A percentile compares a stretch with the other conserved stretches of the same genome.
These are phyloP conservation scores for Perca flavescens DNA, from an alignment of 2,113 vertebrate species.

Conservation along the genomic window DNA sequence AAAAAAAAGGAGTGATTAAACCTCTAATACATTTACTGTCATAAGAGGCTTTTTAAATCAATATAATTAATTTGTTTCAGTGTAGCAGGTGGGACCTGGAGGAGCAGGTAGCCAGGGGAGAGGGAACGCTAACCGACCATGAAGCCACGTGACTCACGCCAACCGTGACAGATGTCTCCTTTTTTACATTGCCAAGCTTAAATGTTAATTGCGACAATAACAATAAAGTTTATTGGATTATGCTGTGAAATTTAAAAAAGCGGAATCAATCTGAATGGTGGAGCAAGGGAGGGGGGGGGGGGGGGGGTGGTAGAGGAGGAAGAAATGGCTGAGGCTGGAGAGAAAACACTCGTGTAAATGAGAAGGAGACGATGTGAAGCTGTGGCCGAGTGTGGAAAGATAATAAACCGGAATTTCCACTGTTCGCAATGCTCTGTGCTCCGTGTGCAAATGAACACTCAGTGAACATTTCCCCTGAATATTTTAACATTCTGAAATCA, in stretches of 20 bases:
- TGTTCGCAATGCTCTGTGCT: conserved; percentile 21
- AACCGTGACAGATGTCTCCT: conserved; percentile 71
- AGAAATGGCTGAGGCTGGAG: conserved; percentile 7
- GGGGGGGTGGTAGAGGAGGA: background rate
- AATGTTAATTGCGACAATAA: conserved; percentile 79
- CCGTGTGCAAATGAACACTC: conserved; percentile 57
- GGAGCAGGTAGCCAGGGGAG: conserved; percentile 49
- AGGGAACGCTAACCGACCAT: conserved; percentile 34
- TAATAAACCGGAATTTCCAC: conserved; percentile 47
- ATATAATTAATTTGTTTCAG: conserved; percentile 70
- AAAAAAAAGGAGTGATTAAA: conserved; percentile 54
- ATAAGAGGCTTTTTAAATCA: conserved; percentile 71
- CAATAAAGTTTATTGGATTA: conserved; percentile 81
- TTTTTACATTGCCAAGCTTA: conserved; percentile 67
- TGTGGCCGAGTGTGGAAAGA: conserved; percentile 35
- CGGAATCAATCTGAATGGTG: conserved; percentile 64
- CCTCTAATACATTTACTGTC: conserved; percentile 65
- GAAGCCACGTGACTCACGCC: conserved; percentile 61
- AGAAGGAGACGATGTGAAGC: conserved; percentile 32
- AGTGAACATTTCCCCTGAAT: conserved; percentile 54
- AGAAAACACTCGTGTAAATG: conserved; percentile 45
- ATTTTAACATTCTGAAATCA: conserved; percentile 63
- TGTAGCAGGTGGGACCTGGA: conserved; percentile 65
- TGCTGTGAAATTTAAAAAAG: conserved; percentile 73
- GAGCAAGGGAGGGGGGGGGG: background rate